Base-by-base conservation (phyloP, 2,888 invertebrate genomes). In the Leucoptera coffeella region DNA sequence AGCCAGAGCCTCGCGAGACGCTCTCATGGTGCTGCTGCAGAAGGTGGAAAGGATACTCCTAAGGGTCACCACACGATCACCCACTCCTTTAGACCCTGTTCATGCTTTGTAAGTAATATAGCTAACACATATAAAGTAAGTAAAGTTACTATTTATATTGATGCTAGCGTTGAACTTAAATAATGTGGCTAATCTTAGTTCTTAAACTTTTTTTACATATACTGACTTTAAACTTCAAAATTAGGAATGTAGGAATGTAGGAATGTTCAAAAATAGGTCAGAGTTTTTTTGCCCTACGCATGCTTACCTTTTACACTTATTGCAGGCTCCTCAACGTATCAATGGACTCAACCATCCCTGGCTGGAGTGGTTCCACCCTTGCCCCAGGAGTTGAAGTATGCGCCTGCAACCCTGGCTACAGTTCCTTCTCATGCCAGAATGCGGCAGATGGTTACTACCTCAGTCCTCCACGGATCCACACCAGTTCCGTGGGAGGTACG, bases 21-120 rank as follows among this genome's bases (percentile, higher is more conserved):
- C 85, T 15, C 71, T 97, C 43, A 93, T 97, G 95, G 75, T 92
- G n/a, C 86, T 90, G 0, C 71, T 97, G 32, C 91, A 93, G 46
- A 85, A 88, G 41, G 64, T 97, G 0, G 82, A 87, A 31, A 79
- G 84, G 36, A 75, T 94, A 32, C 75, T 88, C 23, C 67, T 96
- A 22, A 72, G 89, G 25, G 87, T 82, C 31, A 53, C 57, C 30
- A 57, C 53, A 2, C 37, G 58, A 4, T 55, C 53, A 4, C 62
- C 60, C 1, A 39, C 42, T 0, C 25, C 29, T 1, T 35, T 37
- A 1, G 58, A 61, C 5, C 51, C 47, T 2, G 47, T 58, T 2
- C 58, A 60, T 32, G 55, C 59, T 1, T 37, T 59, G 30, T 31
- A 17, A 32, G 28, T 31, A 9, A 13, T 10, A 3, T 22, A 6